Evolutionary conservation across 2,888 invertebrate species (phyloP).

Genomic region (Acleris literana): DNA sequence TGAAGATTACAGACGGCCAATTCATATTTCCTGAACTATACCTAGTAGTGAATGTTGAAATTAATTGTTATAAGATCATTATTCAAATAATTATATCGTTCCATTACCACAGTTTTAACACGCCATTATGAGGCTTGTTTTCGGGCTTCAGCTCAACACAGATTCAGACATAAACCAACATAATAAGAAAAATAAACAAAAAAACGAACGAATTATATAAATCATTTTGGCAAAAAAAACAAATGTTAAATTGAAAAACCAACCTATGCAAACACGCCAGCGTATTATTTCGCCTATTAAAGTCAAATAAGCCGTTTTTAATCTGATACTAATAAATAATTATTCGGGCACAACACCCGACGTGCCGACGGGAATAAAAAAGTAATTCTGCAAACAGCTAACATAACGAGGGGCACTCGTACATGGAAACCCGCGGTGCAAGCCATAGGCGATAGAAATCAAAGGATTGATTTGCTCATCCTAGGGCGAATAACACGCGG

Average conservation of each 20-base stretch:
- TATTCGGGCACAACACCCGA: conserved; percentile 47
- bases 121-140: too few species aligned
- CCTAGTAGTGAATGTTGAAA: too few species aligned
- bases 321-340: conserved; percentile 36
- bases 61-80: too few species aligned
- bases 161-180: too few species aligned
- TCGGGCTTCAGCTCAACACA: too few species aligned
- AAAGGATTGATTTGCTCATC: background rate
- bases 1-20: too few species aligned
- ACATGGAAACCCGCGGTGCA: conserved; percentile 42
- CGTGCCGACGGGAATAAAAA: conserved; percentile 52
- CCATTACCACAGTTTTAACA: too few species aligned
- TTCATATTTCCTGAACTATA: too few species aligned
- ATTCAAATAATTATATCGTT: too few species aligned
- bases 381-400: conserved; percentile 55
- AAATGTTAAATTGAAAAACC: background rate
- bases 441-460: conserved; percentile 34
- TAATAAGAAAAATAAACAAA: background rate
- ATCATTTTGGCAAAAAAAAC: background rate
- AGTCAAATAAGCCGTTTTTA: conserved; percentile 33
- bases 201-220: background rate
- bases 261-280: conserved; percentile 1
- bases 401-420: conserved; percentile 54
- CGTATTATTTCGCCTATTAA: conserved; percentile 21
- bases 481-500: too few species aligned